Evolutionary conservation across 2,888 invertebrate species (phyloP).

Genomic region (Pandemis heparana): DNA sequence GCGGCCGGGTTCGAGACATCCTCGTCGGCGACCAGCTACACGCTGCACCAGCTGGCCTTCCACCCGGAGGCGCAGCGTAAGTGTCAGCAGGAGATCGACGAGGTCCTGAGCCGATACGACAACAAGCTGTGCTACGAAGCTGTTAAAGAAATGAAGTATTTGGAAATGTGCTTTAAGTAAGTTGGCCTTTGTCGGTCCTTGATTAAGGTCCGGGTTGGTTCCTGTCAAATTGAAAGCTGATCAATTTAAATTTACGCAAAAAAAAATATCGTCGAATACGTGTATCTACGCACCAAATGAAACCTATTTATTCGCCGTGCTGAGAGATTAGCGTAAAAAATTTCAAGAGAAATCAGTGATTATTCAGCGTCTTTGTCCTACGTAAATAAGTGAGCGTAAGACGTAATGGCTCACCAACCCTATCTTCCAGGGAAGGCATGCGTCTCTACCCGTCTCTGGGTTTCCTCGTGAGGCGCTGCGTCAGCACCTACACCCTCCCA

Average conservation of each 20-base stretch:
- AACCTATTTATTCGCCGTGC: no score
- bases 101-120: no score
- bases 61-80: no score
- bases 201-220: neutral
- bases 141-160: constrained; percentile 59
- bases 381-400: no score
- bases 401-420: neutral
- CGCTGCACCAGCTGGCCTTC: constrained; percentile 51
- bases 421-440: constrained; percentile 38
- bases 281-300: no score
- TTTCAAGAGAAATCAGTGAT: no score
- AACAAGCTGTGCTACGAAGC: constrained; percentile 52
- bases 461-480: constrained; percentile 33
- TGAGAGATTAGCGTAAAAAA: no score
- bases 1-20: constrained; percentile 72
- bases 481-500: constrained; percentile 37
- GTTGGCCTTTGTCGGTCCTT: neutral
- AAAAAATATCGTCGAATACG: no score
- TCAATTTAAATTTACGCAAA: no score
- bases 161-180: constrained; percentile 55
- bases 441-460: constrained; percentile 40
- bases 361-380: no score
- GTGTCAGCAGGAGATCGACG: no score
- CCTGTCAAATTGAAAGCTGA: no score
- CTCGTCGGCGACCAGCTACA: constrained; percentile 53